Conservation (phyloP, 2,797 vertebrate genomes). For the Melanotaenia parkinsoni region DNA sequence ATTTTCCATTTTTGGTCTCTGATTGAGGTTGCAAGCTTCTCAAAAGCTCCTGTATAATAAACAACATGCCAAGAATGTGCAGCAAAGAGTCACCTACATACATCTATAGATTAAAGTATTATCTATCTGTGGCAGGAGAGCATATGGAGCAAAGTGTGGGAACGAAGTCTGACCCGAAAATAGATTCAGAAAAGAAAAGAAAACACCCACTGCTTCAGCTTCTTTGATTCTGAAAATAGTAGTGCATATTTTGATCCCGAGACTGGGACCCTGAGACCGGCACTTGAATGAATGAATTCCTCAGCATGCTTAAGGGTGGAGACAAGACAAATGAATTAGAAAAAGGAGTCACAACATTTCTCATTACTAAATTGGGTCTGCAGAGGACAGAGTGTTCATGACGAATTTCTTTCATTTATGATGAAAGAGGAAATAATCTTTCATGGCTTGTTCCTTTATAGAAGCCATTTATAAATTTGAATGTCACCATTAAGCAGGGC, state of each 20-base stretch:
- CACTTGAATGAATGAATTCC: conserved; percentile 83
- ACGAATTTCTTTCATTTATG: conserved; percentile 80
- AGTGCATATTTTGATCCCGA: conserved; percentile 66
- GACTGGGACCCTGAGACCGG: conserved; percentile 70
- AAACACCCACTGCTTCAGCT: conserved; percentile 66
- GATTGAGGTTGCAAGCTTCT: conserved; percentile 3
- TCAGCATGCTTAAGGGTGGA: conserved; percentile 64
- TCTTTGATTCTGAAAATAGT: conserved; percentile 83
- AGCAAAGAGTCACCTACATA: conserved; percentile 17
- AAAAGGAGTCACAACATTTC: conserved; percentile 76
- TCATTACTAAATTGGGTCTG: conserved; percentile 87
- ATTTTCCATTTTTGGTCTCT: neutral
- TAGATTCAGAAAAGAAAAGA: conserved; percentile 64
- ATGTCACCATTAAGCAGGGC: conserved; percentile 75
- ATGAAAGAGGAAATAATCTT: conserved; percentile 83
- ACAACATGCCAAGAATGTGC: conserved; percentile 26
- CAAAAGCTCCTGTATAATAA: conserved; percentile 16
- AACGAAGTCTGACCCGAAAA: conserved; percentile 77
- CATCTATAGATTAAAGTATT: conserved; percentile 50
- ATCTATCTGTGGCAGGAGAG: conserved; percentile 41
- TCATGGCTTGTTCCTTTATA: conserved; percentile 77
- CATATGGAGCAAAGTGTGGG: conserved; percentile 76
- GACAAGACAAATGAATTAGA: conserved; percentile 72
- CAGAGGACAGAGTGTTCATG: conserved; percentile 79
- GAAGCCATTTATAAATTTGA: conserved; percentile 82